A percentile compares a stretch with the other conserved stretches of the same genome.
Conservation (phyloP, 2,888 invertebrate species). For the Adelphocoris suturalis region DNA sequence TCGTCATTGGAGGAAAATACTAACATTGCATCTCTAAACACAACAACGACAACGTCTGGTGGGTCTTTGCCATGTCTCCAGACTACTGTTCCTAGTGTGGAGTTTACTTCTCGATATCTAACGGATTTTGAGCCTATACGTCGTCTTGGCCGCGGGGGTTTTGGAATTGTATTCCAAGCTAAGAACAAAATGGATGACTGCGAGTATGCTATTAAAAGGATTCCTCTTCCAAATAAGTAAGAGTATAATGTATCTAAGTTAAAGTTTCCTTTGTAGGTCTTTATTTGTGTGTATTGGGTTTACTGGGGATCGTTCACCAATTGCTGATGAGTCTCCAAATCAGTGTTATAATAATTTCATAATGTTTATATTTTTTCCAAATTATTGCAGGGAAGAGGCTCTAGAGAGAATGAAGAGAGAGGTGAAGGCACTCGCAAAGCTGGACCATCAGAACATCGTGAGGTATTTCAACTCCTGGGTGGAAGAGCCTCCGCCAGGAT, state of each 20-base stretch:
- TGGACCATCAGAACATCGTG: conserved; percentile 97
- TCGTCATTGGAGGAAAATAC: conserved; percentile 25
- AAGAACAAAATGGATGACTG: conserved; percentile 96
- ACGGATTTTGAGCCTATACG: conserved; percentile 91
- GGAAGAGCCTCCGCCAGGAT: conserved; percentile 92
- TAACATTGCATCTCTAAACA: background rate
- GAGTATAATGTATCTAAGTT: conserved; percentile 71
- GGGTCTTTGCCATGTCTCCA: background rate
- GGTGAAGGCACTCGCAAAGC: conserved; percentile 94
- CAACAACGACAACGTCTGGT: conserved; percentile 25
- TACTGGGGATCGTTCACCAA: too few species aligned
- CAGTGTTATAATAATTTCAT: background rate
- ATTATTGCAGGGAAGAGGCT: conserved; percentile 84
- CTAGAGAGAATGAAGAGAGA: conserved; percentile 95
- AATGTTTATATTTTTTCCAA: background rate
- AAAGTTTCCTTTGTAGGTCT: too few species aligned
- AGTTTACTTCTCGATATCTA: conserved; percentile 85
- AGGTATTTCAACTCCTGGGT: conserved; percentile 98
- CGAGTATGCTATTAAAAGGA: conserved; percentile 96
- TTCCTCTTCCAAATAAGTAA: conserved; percentile 89
- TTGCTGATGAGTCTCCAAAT: background rate
- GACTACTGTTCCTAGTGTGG: conserved; percentile 41
- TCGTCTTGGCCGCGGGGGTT: conserved; percentile 94
- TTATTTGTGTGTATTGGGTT: too few species aligned
- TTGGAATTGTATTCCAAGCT: conserved; percentile 97